Conservation (phyloP, 2,797 vertebrate species). For the Yasuhikotakia modesta region DNA sequence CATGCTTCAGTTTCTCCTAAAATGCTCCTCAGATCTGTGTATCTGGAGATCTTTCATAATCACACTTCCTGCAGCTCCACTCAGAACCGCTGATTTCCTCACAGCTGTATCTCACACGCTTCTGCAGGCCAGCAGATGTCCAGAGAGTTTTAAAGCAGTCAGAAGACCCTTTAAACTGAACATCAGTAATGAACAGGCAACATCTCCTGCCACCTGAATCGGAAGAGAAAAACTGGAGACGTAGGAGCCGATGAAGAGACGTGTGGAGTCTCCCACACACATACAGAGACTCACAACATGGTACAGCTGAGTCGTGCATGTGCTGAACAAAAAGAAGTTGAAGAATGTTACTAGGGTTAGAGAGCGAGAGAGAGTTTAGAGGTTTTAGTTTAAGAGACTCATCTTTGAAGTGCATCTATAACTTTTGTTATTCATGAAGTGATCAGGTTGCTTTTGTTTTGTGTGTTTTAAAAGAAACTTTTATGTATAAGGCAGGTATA, state of each 20-base stretch:
- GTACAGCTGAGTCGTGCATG: constrained; percentile 42
- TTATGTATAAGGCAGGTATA: too few relatives aligned
- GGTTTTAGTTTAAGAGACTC: background rate
- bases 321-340: constrained; percentile 39
- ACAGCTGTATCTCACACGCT: background rate
- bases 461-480: too few relatives aligned
- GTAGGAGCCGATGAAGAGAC: too few relatives aligned
- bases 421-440: too few relatives aligned
- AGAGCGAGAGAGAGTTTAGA: too few relatives aligned
- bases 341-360: constrained; percentile 32
- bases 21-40: constrained; percentile 11
- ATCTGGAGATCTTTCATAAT: constrained; percentile 18
- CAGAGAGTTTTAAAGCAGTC: constrained; percentile 61
- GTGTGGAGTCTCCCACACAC: background rate
- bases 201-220: too few relatives aligned
- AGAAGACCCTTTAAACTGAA: too few relatives aligned
- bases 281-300: constrained; percentile 13
- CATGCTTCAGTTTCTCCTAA: constrained; percentile 10
- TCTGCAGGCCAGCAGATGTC: constrained; percentile 26
- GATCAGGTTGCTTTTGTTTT: too few relatives aligned
- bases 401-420: too few relatives aligned
- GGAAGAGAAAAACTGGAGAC: too few relatives aligned
- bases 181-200: too few relatives aligned
- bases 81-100: constrained; percentile 15
- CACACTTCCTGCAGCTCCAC: constrained; percentile 31